phyloP scores from a whole-genome alignment of 2,113 vertebrate species.

The Galemys pyrenaicus region DNA sequence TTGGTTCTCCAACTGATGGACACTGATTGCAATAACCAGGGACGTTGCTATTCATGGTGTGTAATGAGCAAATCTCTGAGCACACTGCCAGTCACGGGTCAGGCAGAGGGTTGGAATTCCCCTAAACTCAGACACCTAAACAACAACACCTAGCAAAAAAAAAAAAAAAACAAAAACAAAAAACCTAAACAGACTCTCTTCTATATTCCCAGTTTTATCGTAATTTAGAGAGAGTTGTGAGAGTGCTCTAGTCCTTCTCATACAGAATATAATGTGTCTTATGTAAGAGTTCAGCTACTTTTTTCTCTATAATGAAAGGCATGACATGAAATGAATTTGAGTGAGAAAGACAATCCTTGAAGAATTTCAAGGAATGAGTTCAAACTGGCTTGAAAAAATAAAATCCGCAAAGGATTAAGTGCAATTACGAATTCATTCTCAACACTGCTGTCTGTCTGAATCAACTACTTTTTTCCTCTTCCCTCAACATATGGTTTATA shows the following conservation, averaged over 20 bases:
- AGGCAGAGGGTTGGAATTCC: background rate
- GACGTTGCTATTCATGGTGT: conserved; percentile 46
- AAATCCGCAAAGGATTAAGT: background rate
- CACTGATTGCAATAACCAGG: conserved; percentile 62
- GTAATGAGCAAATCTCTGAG: conserved; percentile 59
- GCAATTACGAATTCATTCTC: background rate
- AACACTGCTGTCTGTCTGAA: background rate
- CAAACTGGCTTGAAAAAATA: background rate
- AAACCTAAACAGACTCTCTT: background rate
- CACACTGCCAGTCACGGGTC: background rate
- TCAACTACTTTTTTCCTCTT: background rate
- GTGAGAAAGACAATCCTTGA: background rate
- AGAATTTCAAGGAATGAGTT: background rate
- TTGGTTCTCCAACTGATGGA: conserved; percentile 57
- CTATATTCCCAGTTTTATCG: background rate
- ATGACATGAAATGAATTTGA: background rate
- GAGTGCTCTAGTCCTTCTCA: background rate
- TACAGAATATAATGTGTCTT: background rate
- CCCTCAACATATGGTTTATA: background rate
- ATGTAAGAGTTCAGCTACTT: background rate
- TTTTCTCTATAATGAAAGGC: background rate
- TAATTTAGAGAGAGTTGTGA: background rate
- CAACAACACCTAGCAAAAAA: background rate
- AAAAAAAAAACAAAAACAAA: background rate
- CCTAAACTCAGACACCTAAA: background rate